Conservation (phyloP, 2,888 invertebrate genomes). For the Ochropacha duplaris region DNA sequence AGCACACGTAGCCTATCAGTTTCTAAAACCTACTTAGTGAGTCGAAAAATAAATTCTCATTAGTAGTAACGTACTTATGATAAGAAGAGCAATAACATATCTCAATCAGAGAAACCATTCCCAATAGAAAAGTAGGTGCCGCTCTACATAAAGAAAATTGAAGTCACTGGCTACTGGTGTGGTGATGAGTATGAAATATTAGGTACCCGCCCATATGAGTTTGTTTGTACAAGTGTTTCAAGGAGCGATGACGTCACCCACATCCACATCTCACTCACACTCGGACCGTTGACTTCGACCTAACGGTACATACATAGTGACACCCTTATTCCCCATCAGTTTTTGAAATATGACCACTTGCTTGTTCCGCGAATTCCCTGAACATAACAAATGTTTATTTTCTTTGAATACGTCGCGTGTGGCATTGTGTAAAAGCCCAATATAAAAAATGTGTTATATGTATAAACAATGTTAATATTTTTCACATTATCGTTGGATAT, state of each 20-base stretch:
- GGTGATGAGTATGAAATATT: conserved; percentile 41
- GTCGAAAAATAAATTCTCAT: no score
- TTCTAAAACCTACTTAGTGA: no score
- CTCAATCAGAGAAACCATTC: no score
- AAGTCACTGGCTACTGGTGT: conserved; percentile 21
- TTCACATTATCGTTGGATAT: no score
- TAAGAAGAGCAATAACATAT: no score
- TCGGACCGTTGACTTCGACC: conserved; percentile 38
- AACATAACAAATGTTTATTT: conserved; percentile 1
- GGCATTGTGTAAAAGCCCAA: neutral
- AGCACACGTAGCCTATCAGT: no score
- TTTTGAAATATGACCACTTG: conserved; percentile 26
- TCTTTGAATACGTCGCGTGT: neutral
- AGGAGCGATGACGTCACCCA: conserved; percentile 43
- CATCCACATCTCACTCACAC: conserved; percentile 26
- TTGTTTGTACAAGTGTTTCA: conserved; percentile 54
- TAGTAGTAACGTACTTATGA: no score
- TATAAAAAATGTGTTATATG: neutral
- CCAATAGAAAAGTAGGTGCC: no score
- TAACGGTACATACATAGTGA: conserved; percentile 45
- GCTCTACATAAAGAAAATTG: conserved; percentile 28
- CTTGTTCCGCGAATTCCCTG: conserved; percentile 16
- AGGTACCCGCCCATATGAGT: conserved; percentile 34
- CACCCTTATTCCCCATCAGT: conserved; percentile 27
- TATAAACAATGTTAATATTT: no score